Base-by-base conservation (phyloP, 2,888 invertebrate species). In the Noctuana brunneofusca region DNA sequence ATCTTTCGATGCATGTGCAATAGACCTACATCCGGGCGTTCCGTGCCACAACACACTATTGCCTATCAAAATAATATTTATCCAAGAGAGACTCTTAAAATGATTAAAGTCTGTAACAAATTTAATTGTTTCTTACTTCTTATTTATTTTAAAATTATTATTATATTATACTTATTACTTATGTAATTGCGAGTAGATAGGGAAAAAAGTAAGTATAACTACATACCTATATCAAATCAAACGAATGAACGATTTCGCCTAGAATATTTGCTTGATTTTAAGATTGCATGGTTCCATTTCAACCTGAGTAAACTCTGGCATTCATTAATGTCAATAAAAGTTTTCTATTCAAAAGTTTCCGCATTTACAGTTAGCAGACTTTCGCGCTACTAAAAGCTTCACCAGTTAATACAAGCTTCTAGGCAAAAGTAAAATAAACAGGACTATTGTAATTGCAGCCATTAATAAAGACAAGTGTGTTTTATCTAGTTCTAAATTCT, bases 301-400 rank as follows among this genome's bases (percentile, higher is more conserved):
- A 55, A 38, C 27, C 48, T 55, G 55, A 62, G 38, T 55, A 38
- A 62, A 54, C 55, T 62, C 55, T 3, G 62, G 27, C 55, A 55
- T 62, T 62, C 54, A 60, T 60, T 60, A 54, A 48, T 18, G 48
- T 48, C 54, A 54, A 60, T 60, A 48, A 60, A 54, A 60, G 60
- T 60, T 60, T 54, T 60, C 60, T 54, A 60, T 60, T 60, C 54
- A 60, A 60, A 60, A 59, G 22, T 60, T 60, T 60, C 54, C 60
- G 60, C 24, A 48, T 60, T 60, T 60, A 60, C 54, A 32, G 60
- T 27, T 54, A 35, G 54, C 48, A 35, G 46, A 59, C 59, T 53
- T 41, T 52, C 20, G 20, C 22, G 46, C 27, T 22, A 32, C 35
- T 41, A 32, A 59, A 59, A 53, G 59, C 53, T 53, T 24, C 14